These are phyloP conservation scores for Lapara coniferarum DNA, from an alignment of 2,888 invertebrate species.

Conservation along the genomic window DNA sequence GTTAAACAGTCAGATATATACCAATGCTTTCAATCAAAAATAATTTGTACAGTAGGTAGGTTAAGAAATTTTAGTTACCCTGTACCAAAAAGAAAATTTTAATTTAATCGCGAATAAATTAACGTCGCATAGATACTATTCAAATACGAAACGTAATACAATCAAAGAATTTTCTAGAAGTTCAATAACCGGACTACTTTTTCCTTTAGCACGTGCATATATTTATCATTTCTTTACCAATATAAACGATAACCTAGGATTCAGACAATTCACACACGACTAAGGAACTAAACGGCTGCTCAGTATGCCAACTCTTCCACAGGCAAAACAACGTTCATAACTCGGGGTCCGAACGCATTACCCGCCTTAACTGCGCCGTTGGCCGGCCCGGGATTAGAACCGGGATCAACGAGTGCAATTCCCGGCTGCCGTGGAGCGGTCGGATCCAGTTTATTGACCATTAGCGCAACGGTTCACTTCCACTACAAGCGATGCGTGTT, in stretches of 20 bases:
- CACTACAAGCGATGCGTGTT: conserved; percentile 17
- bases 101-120: no score
- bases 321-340: conserved; percentile 36
- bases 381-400: conserved; percentile 51
- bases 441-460: conserved; percentile 61
- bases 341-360: conserved; percentile 44
- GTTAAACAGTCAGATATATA: no score
- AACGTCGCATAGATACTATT: no score
- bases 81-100: no score
- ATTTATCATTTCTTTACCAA: no score
- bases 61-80: no score
- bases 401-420: conserved; percentile 55
- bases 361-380: conserved; percentile 48
- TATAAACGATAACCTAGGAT: neutral
- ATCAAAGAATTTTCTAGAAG: no score
- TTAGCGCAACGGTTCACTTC: conserved; percentile 40
- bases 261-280: neutral
- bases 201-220: no score
- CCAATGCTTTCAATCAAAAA: no score
- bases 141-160: no score
- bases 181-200: no score
- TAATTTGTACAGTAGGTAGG: no score
- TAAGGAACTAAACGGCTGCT: neutral
- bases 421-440: conserved; percentile 47
- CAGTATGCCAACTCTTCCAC: conserved; percentile 27